Base-by-base conservation (phyloP, 35 echinoderm and acorn worm genomes). In the Apostichopus japonicus region DNA sequence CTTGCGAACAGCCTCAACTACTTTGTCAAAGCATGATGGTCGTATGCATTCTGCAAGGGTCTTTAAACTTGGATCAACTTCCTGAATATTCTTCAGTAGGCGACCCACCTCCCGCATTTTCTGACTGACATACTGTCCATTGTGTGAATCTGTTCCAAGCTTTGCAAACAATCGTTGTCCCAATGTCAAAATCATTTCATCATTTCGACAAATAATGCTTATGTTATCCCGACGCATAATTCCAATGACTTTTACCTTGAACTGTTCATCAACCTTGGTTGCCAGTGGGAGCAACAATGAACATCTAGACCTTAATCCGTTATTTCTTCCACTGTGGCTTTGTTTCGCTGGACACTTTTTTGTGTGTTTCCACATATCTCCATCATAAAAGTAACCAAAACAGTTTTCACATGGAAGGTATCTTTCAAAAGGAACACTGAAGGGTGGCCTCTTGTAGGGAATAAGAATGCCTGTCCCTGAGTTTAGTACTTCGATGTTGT, bases 81-180 rank as follows among this genome's bases (percentile, higher is more conserved):
- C 54, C 25, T 53, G 53, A 44, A 91, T 23, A 10, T n/a, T 51
- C 56, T 44, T n/a, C 62, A 96, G 53, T 11, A 93, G 67, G 4
- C 92, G 75, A 15, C 73, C 84, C 67, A 93, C 24, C 70, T 95
- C 91, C 56, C 94, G 93, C 92, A 95, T 87, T 78, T 96, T 96
- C 56, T 90, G 87, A 24, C 87, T 92, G 23, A 96, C 72, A 61
- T 93, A 93, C 53, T 93, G 90, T 19, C 57, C 84, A 63, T 82
- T 24, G 76, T 90, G 71, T 15, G 83, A 24, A 27, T 86, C 61
- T 13, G 55, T 52, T 55, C 91, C 75, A 73, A 88, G 27, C 23
- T 90, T 95, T 4, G 55, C 25, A 11, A 90, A 92, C 86, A 90
- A 10, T 17, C 87, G 83, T 77, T 54, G 53, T 17, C 92, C 94